phyloP scores from a whole-genome alignment of 2,888 invertebrate species.

The Leucania comma region DNA sequence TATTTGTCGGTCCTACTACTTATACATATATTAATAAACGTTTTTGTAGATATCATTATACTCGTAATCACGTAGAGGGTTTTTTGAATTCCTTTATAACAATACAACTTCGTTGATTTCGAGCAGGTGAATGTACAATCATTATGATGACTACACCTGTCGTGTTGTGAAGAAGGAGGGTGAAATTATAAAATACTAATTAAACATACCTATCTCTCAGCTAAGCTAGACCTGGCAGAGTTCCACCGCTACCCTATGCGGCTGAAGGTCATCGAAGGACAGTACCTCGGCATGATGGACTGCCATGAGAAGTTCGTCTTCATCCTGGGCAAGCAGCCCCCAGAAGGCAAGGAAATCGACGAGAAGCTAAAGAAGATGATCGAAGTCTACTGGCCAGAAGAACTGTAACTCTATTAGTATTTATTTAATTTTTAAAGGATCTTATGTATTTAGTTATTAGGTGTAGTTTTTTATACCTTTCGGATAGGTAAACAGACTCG shows the following conservation, averaged over 20 bases:
- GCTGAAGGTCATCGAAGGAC: slow-evolving; percentile 78
- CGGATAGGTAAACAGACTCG: neutral
- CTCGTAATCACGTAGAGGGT: slow-evolving; percentile 1
- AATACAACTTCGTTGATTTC: slow-evolving; percentile 48
- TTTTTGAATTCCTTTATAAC: slow-evolving; percentile 24
- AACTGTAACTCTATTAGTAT: slow-evolving; percentile 54
- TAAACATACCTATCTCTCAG: slow-evolving; percentile 60
- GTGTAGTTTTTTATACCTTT: slow-evolving; percentile 48
- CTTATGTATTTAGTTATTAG: slow-evolving; percentile 20
- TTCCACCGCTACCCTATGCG: slow-evolving; percentile 83
- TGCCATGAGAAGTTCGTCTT: slow-evolving; percentile 84
- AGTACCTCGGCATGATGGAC: slow-evolving; percentile 84
- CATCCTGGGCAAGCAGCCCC: slow-evolving; percentile 78
- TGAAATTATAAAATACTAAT: neutral
- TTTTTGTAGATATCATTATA: neutral
- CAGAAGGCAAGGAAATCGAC: slow-evolving; percentile 74
- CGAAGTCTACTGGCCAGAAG: slow-evolving; percentile 80
- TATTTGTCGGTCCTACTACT: neutral
- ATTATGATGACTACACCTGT: slow-evolving; percentile 43
- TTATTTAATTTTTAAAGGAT: slow-evolving; percentile 11
- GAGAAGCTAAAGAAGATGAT: slow-evolving; percentile 79
- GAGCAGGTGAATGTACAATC: slow-evolving; percentile 44
- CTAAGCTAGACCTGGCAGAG: slow-evolving; percentile 77
- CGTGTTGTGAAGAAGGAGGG: slow-evolving; percentile 1
- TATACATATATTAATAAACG: neutral